phyloP scores from a whole-genome alignment of 2,888 invertebrate species.

The Clivina fossor region DNA sequence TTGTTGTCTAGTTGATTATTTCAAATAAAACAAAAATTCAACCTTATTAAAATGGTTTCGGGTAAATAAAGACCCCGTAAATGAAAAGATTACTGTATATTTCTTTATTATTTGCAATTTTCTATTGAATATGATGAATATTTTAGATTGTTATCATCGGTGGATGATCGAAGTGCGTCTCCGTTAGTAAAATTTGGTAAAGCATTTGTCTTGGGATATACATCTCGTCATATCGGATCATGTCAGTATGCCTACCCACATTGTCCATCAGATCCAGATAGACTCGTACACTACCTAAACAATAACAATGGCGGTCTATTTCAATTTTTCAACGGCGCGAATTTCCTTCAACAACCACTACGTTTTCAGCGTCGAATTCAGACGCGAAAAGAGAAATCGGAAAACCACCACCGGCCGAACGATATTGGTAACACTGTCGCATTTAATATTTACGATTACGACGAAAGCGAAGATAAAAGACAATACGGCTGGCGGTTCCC shows the following conservation, averaged over 20 bases:
- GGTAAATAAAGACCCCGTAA: too few relatives aligned
- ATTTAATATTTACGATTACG: constrained; percentile 24
- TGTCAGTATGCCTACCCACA: constrained; percentile 69
- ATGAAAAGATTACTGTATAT: too few relatives aligned
- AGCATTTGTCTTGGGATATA: constrained; percentile 74
- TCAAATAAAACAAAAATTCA: too few relatives aligned
- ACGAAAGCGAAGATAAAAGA: constrained; percentile 19
- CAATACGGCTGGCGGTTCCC: constrained; percentile 24
- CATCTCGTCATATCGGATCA: constrained; percentile 58
- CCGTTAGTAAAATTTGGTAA: constrained; percentile 74
- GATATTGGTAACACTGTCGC: constrained; percentile 1
- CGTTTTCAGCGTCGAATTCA: constrained; percentile 5
- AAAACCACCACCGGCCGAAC: too few relatives aligned
- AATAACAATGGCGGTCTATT: constrained; percentile 87
- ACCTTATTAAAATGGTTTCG: too few relatives aligned
- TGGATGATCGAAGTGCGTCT: constrained; percentile 59
- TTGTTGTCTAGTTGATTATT: too few relatives aligned
- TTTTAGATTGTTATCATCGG: constrained; percentile 61
- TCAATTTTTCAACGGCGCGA: constrained; percentile 73
- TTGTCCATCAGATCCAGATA: constrained; percentile 73
- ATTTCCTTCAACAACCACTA: neutral
- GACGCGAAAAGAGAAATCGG: neutral
- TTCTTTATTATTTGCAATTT: too few relatives aligned
- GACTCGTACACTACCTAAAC: constrained; percentile 75
- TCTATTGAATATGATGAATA: too few relatives aligned